Evolutionary conservation across 2,888 invertebrate genomes (phyloP), one percentile per base, ranked within the genome.

Genomic region (Mesorhabditis sp.): DNA sequence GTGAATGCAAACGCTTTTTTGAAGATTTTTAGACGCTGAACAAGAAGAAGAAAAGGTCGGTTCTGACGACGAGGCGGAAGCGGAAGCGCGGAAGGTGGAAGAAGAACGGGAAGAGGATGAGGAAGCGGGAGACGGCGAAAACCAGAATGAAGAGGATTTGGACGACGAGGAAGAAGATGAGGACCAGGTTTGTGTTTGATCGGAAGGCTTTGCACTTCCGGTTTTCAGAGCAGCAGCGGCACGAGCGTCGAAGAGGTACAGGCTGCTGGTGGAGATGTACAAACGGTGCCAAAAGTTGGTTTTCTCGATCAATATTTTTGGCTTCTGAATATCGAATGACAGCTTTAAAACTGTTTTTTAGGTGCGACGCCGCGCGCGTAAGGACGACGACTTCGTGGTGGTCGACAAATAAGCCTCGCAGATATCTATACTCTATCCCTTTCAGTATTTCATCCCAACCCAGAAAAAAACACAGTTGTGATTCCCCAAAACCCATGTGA

Each of bases 21-120:
- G 7, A 67, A 75, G 43, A 43, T 10, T 50, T 50, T 50, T 50
- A 50, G 58, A 50, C 58, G 58, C 7, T n/a, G 58, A 50, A 50
- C 7, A 50, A 10, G 58, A 50, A 50, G n/a, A 10, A 2, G 58
- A 13, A 2, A 10, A 50, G n/a, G 58, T 2, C n/a, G n/a, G n/a
- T 50, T 50, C 58, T 1, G n/a, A 50, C 7, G 58, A 10, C 58
- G 58, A n/a, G n/a, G 58, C n/a, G 58, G n/a, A 10, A 50, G 58
- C 7, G 58, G n/a, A 50, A n/a, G 58, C 58, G 7, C 28, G 28
- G 28, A 28, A 28, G 2, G 28, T 28, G 28, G 58, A n/a, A 50
- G 58, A 13, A n/a, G n/a, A 10, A 50, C 10, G n/a, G 58, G n/a
- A 50, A n/a, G 58, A 10, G 7, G 58, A 50, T n/a, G 10, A 50